Evolutionary conservation across 2,113 vertebrate genomes (phyloP).

Genomic region (Periophthalmus modestus): DNA sequence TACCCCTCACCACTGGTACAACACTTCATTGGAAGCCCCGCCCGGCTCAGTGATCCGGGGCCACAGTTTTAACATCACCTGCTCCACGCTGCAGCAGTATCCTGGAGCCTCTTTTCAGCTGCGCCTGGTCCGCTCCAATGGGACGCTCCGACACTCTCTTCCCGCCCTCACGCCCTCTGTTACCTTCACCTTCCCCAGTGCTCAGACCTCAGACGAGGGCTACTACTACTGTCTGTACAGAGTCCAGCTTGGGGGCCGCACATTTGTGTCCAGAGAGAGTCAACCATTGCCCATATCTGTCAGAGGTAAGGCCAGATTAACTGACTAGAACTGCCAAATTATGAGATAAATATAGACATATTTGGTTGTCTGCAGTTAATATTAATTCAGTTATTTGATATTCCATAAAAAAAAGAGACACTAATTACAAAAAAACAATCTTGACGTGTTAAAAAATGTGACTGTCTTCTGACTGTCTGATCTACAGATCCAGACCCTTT

Average conservation of each 20-base stretch:
- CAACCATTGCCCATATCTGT: constrained; percentile 76
- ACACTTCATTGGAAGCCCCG: constrained; percentile 70
- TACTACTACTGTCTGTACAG: constrained; percentile 80
- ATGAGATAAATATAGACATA: background rate
- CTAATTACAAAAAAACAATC: background rate
- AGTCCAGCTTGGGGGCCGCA: constrained; percentile 74
- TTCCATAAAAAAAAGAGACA: no score
- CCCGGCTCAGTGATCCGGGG: constrained; percentile 73
- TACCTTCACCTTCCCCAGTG: constrained; percentile 75
- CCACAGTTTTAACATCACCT: constrained; percentile 76
- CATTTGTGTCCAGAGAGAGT: constrained; percentile 77
- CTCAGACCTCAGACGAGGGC: constrained; percentile 75
- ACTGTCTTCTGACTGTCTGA: background rate
- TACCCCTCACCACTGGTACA: constrained; percentile 80
- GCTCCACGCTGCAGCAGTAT: constrained; percentile 72
- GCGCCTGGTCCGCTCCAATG: constrained; percentile 75
- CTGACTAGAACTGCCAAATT: background rate
- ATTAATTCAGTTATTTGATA: no score
- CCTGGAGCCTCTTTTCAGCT: constrained; percentile 78
- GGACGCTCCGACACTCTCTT: constrained; percentile 76
- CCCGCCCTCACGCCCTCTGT: constrained; percentile 66
- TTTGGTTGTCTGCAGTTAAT: background rate
- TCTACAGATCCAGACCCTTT: constrained; percentile 72
- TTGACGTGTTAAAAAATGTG: background rate
- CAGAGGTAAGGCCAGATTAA: constrained; percentile 56